phyloP scores from a whole-genome alignment of 1,140 invertebrate genomes.

The Platorchestia sp. region DNA sequence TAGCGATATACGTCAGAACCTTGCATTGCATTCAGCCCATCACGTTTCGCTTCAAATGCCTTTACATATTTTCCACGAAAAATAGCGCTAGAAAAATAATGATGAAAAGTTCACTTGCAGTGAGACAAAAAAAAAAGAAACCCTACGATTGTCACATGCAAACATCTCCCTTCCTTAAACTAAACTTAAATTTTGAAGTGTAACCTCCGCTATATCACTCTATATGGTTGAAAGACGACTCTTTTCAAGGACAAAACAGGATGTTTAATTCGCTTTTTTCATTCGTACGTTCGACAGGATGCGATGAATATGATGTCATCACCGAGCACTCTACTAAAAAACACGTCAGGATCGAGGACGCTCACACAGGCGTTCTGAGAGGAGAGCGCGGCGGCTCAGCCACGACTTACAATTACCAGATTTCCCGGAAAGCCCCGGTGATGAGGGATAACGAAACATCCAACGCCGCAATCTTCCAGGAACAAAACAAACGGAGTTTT shows the following conservation, averaged over 20 bases:
- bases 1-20: neutral
- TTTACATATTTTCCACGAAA: neutral
- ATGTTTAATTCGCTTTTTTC: neutral
- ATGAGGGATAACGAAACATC: neutral
- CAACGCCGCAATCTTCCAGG: neutral
- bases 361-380: neutral
- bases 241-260: neutral
- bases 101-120: neutral
- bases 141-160: neutral
- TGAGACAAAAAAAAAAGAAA: neutral
- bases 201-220: no score
- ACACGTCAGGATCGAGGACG: neutral
- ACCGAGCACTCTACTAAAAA: neutral
- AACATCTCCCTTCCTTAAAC: neutral
- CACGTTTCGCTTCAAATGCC: neutral
- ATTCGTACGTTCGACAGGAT: neutral
- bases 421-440: neutral
- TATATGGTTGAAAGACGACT: neutral
- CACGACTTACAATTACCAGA: neutral
- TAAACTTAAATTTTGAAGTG: neutral
- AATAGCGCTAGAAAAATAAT: neutral
- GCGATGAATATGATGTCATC: neutral
- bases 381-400: neutral
- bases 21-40: neutral
- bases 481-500: neutral